These are phyloP conservation scores for Seriola quinqueradiata DNA, from an alignment of 2,113 vertebrate species.

Conservation along the genomic window DNA sequence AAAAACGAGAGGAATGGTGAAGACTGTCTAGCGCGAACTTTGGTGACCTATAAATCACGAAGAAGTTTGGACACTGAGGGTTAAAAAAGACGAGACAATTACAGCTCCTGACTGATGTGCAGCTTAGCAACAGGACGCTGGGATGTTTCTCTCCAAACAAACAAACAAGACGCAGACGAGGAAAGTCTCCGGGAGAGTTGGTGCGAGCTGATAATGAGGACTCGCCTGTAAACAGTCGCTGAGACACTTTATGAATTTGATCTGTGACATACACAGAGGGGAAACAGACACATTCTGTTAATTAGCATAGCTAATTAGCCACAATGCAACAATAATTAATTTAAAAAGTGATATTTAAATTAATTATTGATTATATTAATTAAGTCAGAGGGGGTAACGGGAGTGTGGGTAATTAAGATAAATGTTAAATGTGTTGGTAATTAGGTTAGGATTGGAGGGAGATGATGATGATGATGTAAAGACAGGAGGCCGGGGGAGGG, in stretches of 20 bases:
- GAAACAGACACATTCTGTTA: conserved; percentile 67
- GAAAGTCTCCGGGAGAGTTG: background rate
- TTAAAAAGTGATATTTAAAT: conserved; percentile 79
- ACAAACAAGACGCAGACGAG: conserved; percentile 28
- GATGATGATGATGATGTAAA: conserved; percentile 44
- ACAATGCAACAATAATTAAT: conserved; percentile 82
- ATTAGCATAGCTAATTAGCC: conserved; percentile 80
- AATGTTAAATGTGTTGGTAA: conserved; percentile 71
- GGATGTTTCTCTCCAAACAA: conserved; percentile 20
- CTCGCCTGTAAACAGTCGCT: conserved; percentile 70
- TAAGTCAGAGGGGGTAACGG: conserved; percentile 63
- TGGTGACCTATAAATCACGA: conserved; percentile 22
- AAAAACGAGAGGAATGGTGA: conserved; percentile 8
- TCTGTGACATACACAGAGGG: conserved; percentile 58
- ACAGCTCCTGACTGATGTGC: conserved; percentile 20
- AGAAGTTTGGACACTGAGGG: conserved; percentile 1
- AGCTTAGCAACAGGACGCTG: conserved; percentile 9
- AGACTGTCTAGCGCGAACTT: background rate
- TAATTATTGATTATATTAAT: conserved; percentile 84
- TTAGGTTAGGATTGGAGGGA: conserved; percentile 57
- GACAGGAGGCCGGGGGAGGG: conserved; percentile 19
- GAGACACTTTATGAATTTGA: conserved; percentile 56
- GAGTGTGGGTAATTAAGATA: conserved; percentile 79
- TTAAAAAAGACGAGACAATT: conserved; percentile 11
- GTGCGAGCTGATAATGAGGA: conserved; percentile 59